These are phyloP conservation scores for Trichopria drosophilae DNA, from an alignment of 2,888 invertebrate genomes.

Conservation along the genomic window DNA sequence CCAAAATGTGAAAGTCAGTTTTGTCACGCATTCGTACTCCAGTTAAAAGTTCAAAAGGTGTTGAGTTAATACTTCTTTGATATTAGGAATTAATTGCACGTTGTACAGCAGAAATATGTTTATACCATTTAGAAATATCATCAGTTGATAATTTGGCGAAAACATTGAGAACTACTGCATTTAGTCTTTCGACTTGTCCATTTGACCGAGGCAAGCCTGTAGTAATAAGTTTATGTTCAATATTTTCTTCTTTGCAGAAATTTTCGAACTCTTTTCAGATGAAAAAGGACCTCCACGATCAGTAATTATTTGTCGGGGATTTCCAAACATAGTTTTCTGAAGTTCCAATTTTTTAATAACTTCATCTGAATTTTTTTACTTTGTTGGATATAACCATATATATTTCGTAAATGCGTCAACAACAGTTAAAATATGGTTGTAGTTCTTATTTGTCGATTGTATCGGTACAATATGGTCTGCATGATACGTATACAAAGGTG, in stretches of 20 bases:
- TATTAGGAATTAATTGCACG: background rate
- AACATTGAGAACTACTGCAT: background rate
- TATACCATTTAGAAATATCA: background rate
- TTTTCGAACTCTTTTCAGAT: background rate
- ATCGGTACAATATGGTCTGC: background rate
- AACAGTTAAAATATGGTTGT: background rate
- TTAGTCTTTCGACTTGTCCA: background rate
- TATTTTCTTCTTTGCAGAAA: background rate
- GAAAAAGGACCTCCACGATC: background rate
- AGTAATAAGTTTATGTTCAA: background rate
- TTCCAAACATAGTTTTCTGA: background rate
- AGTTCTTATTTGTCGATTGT: background rate
- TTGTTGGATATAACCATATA: background rate
- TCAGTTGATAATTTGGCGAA: background rate
- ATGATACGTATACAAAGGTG: background rate
- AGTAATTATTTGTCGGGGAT: background rate
- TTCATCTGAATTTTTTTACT: background rate
- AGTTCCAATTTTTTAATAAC: background rate
- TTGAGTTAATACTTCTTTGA: background rate
- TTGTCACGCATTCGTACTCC: too few species aligned
- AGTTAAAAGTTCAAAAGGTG: background rate
- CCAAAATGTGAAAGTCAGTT: too few species aligned
- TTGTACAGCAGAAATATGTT: background rate
- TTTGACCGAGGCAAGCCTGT: background rate
- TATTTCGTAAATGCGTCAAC: background rate